Evolutionary conservation across 2,888 invertebrate genomes (phyloP).

Genomic region (Pterostichus madidus): DNA sequence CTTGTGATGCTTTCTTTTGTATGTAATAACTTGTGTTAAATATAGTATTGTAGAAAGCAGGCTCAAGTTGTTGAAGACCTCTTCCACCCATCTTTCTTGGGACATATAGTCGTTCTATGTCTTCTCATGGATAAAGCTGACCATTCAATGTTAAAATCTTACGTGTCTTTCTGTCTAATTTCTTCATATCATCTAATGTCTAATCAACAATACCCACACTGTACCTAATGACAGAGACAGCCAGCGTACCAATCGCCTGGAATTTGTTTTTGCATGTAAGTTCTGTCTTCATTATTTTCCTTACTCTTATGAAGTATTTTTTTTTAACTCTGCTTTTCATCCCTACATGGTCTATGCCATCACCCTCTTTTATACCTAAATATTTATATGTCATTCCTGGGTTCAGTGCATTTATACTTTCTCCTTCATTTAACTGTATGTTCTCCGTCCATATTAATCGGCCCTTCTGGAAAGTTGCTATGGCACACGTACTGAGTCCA

Average conservation of each 20-base stretch:
- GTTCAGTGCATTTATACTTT: not conserved
- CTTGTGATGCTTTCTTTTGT: not conserved
- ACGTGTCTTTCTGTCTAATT: slow-evolving; percentile 63
- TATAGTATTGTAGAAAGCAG: not conserved
- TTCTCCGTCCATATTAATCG: slow-evolving; percentile 24
- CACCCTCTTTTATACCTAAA: slow-evolving; percentile 55
- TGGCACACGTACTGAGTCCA: slow-evolving; percentile 36
- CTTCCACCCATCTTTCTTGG: slow-evolving; percentile 30
- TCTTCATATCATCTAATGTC: slow-evolving; percentile 61
- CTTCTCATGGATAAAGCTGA: slow-evolving; percentile 62
- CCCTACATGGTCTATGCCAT: slow-evolving; percentile 13
- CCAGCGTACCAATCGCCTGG: slow-evolving; percentile 64
- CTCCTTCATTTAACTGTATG: not conserved
- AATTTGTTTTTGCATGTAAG: slow-evolving; percentile 61
- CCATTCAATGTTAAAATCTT: slow-evolving; percentile 53
- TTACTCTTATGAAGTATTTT: slow-evolving; percentile 60
- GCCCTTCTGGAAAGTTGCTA: slow-evolving; percentile 5
- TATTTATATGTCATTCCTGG: slow-evolving; percentile 57
- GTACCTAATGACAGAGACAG: slow-evolving; percentile 64
- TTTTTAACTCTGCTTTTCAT: slow-evolving; percentile 45
- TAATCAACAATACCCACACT: slow-evolving; percentile 60
- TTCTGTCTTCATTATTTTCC: slow-evolving; percentile 65
- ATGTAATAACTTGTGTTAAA: not conserved
- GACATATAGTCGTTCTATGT: slow-evolving; percentile 63
- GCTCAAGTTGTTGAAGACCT: slow-evolving; percentile 1